These are phyloP conservation scores for Oscheius sp. DNA, from an alignment of 1,140 invertebrate species.

Conservation along the genomic window DNA sequence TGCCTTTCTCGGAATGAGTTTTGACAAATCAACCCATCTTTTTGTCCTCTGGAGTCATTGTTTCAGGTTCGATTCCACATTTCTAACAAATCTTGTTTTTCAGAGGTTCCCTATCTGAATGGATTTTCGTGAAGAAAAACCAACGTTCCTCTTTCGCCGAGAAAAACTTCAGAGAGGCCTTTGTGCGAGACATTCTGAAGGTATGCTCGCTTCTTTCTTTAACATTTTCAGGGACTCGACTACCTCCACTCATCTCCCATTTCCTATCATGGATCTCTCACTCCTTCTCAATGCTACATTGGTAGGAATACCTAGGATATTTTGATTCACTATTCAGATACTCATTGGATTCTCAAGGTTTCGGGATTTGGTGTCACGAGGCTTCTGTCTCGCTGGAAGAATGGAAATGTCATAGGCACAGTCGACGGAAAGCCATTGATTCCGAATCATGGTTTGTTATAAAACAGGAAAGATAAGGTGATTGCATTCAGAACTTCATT, in stretches of 20 bases:
- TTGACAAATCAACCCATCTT: conserved; percentile 13
- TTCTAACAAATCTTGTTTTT: conserved; percentile 9
- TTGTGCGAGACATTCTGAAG: conserved; percentile 40
- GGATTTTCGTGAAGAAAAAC: conserved; percentile 25
- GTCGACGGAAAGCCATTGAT: conserved; percentile 17
- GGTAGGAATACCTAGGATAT: no score
- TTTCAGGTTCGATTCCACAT: conserved; percentile 7
- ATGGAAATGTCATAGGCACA: conserved; percentile 12
- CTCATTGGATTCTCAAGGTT: conserved; percentile 41
- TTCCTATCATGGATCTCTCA: conserved; percentile 37
- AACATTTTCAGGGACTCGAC: conserved; percentile 28
- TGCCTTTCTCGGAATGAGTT: conserved; percentile 27
- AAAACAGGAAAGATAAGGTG: not conserved
- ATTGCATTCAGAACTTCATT: conserved; percentile 34
- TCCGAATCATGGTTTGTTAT: conserved; percentile 20
- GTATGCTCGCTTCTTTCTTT: not conserved
- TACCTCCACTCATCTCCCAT: conserved; percentile 33
- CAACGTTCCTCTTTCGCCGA: conserved; percentile 13
- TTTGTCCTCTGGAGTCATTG: conserved; percentile 19
- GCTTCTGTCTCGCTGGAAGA: conserved; percentile 35
- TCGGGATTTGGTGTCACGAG: conserved; percentile 33
- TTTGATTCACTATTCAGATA: no score
- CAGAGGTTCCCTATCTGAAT: conserved; percentile 34
- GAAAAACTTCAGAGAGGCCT: conserved; percentile 37
- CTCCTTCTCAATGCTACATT: conserved; percentile 31